A percentile compares a stretch with the other conserved stretches of the same genome.
These are phyloP conservation scores for Platyrinchus mystaceus DNA, from an alignment of 2,797 vertebrate species.

Conservation along the genomic window DNA sequence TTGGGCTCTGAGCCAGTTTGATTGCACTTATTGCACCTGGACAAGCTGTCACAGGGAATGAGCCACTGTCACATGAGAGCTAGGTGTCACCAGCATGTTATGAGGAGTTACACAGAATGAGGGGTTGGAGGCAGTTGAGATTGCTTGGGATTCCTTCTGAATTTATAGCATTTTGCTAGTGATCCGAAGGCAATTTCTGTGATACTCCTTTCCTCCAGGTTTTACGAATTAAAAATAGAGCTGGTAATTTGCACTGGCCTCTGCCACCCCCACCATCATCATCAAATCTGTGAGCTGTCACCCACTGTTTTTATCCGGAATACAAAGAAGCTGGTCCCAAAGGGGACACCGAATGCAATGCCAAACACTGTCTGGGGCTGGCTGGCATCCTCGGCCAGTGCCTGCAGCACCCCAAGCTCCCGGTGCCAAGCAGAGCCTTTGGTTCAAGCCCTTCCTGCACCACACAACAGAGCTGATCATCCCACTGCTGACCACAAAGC, in stretches of 20 bases:
- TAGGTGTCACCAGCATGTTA: neutral
- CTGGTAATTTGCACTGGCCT: neutral
- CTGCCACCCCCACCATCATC: neutral
- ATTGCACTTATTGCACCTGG: neutral
- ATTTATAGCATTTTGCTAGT: neutral
- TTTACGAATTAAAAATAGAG: neutral
- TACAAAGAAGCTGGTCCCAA: neutral
- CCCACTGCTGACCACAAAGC: neutral
- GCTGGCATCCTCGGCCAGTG: accelerated
- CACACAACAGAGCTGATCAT: neutral
- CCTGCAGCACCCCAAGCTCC: neutral
- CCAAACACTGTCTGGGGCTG: neutral
- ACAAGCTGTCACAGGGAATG: neutral
- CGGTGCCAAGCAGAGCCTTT: neutral
- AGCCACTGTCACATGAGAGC: neutral
- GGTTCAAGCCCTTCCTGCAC: neutral
- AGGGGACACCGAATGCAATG: accelerated
- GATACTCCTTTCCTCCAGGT: neutral
- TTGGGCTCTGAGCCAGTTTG: neutral
- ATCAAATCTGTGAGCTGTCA: neutral
- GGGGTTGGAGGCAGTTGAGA: neutral
- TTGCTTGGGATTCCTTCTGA: neutral
- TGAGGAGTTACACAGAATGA: neutral
- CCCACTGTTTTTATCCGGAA: neutral
- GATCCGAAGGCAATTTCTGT: neutral